These are phyloP conservation scores for Anastatus disparis DNA, from an alignment of 1,140 invertebrate species.

Conservation along the genomic window DNA sequence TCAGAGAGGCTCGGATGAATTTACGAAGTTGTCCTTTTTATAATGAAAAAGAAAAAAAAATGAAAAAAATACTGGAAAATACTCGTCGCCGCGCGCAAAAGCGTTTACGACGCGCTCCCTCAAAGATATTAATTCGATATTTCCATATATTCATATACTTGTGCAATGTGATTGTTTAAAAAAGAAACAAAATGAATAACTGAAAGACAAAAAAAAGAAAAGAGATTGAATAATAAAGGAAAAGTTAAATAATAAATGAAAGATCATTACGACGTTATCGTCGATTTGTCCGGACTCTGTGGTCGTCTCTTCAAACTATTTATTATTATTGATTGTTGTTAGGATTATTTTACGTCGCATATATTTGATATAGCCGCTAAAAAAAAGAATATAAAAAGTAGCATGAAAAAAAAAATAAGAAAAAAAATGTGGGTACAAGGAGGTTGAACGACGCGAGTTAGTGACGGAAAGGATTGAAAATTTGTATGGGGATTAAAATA, in stretches of 20 bases:
- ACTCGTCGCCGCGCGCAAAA: slow-evolving; percentile 16
- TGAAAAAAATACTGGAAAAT: not conserved
- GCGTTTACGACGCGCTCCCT: not conserved
- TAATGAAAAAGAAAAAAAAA: no score
- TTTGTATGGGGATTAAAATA: no score
- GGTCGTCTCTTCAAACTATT: slow-evolving; percentile 30
- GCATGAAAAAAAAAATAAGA: slow-evolving; percentile 19
- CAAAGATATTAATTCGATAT: slow-evolving; percentile 9
- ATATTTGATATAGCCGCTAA: slow-evolving; percentile 36
- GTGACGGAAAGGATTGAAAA: not conserved
- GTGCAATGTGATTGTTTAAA: slow-evolving; percentile 21
- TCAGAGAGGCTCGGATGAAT: slow-evolving; percentile 30
- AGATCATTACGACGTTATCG: not conserved
- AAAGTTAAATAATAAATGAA: not conserved
- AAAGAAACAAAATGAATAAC: not conserved
- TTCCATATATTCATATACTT: no score
- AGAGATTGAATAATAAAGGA: not conserved
- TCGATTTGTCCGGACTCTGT: slow-evolving; percentile 37
- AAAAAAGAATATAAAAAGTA: slow-evolving; percentile 29
- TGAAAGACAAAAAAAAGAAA: not conserved
- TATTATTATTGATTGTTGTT: slow-evolving; percentile 39
- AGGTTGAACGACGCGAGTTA: no score
- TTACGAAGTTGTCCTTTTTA: slow-evolving; percentile 23
- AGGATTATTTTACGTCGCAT: slow-evolving; percentile 38
- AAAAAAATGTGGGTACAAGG: no score